Evolutionary conservation across 2,113 vertebrate species (phyloP).

Genomic region (Cepphus grylle): DNA sequence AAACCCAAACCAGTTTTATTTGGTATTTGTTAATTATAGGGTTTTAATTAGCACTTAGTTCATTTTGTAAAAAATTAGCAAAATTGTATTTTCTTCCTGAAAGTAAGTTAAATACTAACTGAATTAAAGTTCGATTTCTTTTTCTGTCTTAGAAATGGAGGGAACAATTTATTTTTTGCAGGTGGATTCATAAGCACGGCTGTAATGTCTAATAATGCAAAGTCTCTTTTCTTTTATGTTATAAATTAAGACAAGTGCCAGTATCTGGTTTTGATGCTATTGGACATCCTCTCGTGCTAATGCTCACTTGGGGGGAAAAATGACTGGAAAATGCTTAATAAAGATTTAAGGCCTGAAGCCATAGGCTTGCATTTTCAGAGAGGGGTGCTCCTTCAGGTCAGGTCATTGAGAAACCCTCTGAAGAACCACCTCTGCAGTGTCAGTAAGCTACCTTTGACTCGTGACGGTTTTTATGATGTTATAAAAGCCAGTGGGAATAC

Average conservation of each 20-base stretch:
- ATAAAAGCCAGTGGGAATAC: not conserved
- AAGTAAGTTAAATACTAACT: not conserved
- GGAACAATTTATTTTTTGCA: not conserved
- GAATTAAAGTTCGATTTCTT: not conserved
- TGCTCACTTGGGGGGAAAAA: accelerated
- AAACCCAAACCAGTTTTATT: not conserved
- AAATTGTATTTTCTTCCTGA: not conserved
- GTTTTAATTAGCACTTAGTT: not conserved
- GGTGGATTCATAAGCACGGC: not conserved
- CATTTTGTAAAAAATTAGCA: not conserved
- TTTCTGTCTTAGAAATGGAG: not conserved
- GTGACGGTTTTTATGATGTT: not conserved
- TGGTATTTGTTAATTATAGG: not conserved
- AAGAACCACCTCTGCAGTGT: not conserved
- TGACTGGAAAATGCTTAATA: not conserved
- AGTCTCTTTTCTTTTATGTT: not conserved
- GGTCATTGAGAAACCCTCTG: not conserved
- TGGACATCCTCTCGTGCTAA: not conserved
- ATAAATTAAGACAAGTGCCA: not conserved
- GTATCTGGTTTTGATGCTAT: not conserved
- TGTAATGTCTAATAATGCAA: not conserved
- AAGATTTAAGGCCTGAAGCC: not conserved
- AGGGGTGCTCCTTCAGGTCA: not conserved
- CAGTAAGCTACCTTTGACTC: not conserved
- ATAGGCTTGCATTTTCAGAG: not conserved